Evolutionary conservation across 2,797 vertebrate genomes (phyloP).

Genomic region (Lacerta bilineata): DNA sequence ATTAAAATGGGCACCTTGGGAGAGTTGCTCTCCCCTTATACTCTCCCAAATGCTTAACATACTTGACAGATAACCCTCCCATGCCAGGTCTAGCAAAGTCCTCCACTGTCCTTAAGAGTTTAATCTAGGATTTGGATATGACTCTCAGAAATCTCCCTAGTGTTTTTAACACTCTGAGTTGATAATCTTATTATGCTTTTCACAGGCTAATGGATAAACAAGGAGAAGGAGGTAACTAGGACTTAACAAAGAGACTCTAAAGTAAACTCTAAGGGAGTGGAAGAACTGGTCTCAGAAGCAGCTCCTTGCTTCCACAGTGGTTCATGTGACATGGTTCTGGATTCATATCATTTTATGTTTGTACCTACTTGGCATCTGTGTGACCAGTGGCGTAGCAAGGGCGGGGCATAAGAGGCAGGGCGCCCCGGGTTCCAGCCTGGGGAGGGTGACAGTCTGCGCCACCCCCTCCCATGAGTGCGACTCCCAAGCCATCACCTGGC

Average conservation of each 20-base stretch:
- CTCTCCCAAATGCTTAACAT: background rate
- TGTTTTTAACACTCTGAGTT: constrained; percentile 15
- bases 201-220: constrained; percentile 8
- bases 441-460: too few relatives aligned
- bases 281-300: background rate
- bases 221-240: background rate
- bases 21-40: background rate
- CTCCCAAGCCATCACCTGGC: too few relatives aligned
- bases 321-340: background rate
- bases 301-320: too few relatives aligned
- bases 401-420: too few relatives aligned
- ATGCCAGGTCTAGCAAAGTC: background rate
- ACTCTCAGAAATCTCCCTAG: constrained; percentile 2
- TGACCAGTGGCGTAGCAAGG: background rate
- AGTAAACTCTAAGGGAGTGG: background rate
- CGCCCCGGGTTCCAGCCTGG: too few relatives aligned
- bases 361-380: background rate
- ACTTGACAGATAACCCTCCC: background rate
- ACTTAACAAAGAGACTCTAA: background rate
- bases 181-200: constrained; percentile 30
- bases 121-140: constrained; percentile 12
- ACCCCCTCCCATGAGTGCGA: too few relatives aligned
- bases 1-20: background rate
- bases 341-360: background rate
- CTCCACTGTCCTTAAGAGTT: background rate